Conservation (phyloP, 2,888 invertebrate species). For the Iselma pallidipennis region DNA sequence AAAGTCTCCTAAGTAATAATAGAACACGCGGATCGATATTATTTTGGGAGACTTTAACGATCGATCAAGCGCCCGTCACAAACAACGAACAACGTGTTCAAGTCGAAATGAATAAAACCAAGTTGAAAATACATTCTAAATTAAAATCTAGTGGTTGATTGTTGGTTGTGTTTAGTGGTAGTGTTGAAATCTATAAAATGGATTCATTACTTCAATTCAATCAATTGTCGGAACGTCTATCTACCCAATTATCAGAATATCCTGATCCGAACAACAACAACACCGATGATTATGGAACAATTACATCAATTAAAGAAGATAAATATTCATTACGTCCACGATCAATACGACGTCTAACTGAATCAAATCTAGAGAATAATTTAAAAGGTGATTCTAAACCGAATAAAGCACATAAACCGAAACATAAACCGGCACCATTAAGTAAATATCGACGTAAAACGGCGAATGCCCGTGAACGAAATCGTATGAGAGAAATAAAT, state of each 20-base stretch:
- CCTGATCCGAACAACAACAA: conserved; percentile 55
- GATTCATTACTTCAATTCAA: conserved; percentile 43
- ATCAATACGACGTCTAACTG: conserved; percentile 63
- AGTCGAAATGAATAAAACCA: not conserved
- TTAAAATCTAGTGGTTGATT: conserved; percentile 9
- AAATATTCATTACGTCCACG: conserved; percentile 72
- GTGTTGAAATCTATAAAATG: conserved; percentile 30
- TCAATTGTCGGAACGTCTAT: conserved; percentile 33
- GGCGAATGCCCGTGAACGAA: conserved; percentile 85
- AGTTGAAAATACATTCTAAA: conserved; percentile 7
- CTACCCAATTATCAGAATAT: no score
- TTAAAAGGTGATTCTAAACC: conserved; percentile 23
- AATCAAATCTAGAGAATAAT: conserved; percentile 46
- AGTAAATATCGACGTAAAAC: conserved; percentile 90
- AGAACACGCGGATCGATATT: conserved; percentile 11
- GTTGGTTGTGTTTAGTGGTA: conserved; percentile 27
- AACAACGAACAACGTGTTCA: no score
- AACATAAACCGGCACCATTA: conserved; percentile 72
- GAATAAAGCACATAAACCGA: conserved; percentile 53
- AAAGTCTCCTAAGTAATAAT: conserved; percentile 13
- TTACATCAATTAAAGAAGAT: conserved; percentile 51
- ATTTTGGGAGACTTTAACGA: conserved; percentile 26
- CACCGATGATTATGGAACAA: conserved; percentile 31
- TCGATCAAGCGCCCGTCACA: conserved; percentile 24
- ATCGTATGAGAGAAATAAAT: conserved; percentile 89